Evolutionary conservation across 2,797 vertebrate genomes (phyloP).

Genomic region (Dermochelys coriacea): DNA sequence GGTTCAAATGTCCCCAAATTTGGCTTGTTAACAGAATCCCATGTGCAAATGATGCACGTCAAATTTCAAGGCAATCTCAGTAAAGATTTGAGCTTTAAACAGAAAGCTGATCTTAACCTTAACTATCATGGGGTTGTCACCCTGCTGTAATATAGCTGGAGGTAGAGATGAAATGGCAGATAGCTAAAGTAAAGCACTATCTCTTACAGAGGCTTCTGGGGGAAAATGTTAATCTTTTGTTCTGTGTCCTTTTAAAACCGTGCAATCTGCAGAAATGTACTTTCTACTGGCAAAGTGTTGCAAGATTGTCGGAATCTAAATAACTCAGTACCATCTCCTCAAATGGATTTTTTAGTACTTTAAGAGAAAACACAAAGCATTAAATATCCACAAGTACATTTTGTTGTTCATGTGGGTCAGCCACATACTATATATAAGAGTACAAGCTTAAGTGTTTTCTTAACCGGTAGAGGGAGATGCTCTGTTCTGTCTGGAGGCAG

Average conservation of each 20-base stretch:
- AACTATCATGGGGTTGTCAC: neutral
- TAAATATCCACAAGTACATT: neutral
- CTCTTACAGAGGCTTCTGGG: neutral
- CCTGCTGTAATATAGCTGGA: neutral
- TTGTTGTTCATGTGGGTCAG: neutral
- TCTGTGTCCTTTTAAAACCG: neutral
- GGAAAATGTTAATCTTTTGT: neutral
- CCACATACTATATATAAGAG: accelerated
- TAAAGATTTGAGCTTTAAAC: neutral
- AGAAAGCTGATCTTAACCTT: neutral
- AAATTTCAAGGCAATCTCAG: neutral
- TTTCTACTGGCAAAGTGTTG: neutral
- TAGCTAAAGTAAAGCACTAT: neutral
- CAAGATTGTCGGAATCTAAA: neutral
- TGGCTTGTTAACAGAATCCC: neutral
- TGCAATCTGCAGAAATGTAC: neutral
- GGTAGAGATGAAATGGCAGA: neutral
- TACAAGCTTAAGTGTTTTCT: constrained; percentile 8
- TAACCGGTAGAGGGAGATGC: constrained; percentile 44
- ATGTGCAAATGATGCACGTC: neutral
- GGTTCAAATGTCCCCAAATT: neutral
- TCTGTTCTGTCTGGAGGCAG: neutral
- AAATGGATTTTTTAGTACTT: neutral
- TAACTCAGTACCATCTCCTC: accelerated
- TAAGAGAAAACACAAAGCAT: neutral